A percentile compares a stretch with the other conserved stretches of the same genome.
Evolutionary conservation across 2,113 vertebrate genomes (phyloP).

Genomic region (Ursus arctos): DNA sequence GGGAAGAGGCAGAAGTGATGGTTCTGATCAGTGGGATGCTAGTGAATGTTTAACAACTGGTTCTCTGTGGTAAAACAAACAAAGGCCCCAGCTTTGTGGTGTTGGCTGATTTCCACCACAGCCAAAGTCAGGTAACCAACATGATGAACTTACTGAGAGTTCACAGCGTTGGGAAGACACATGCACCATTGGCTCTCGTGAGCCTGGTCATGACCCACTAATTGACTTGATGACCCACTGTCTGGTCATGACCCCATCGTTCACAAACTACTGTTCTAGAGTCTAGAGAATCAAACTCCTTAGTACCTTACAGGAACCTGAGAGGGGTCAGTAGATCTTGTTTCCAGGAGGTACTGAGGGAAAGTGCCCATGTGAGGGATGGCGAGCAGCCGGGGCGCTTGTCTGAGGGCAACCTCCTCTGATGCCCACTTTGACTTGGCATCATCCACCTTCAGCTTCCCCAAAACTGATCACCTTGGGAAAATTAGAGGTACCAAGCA

Average conservation of each 20-base stretch:
- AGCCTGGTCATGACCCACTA: neutral
- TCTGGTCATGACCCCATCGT: neutral
- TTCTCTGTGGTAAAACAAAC: neutral
- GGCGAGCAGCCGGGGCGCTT: neutral
- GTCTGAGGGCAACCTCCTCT: neutral
- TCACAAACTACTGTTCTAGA: neutral
- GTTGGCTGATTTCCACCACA: neutral
- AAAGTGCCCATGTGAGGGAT: neutral
- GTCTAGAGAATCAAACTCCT: neutral
- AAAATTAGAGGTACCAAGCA: neutral
- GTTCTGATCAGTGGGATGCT: neutral
- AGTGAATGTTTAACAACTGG: neutral
- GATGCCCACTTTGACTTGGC: fast-evolving
- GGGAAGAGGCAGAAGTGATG: neutral
- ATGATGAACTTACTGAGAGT: neutral
- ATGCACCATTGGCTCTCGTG: neutral
- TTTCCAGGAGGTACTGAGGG: neutral
- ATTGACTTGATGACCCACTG: neutral
- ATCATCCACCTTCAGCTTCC: neutral
- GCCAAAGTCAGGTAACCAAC: neutral
- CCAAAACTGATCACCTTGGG: neutral
- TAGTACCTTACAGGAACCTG: neutral
- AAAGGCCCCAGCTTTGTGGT: neutral
- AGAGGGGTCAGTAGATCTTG: neutral
- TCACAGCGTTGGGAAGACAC: neutral